A percentile compares a stretch with the other conserved stretches of the same genome.
These are phyloP conservation scores for Radopholus similis DNA, from an alignment of 1,140 invertebrate genomes.

Conservation along the genomic window DNA sequence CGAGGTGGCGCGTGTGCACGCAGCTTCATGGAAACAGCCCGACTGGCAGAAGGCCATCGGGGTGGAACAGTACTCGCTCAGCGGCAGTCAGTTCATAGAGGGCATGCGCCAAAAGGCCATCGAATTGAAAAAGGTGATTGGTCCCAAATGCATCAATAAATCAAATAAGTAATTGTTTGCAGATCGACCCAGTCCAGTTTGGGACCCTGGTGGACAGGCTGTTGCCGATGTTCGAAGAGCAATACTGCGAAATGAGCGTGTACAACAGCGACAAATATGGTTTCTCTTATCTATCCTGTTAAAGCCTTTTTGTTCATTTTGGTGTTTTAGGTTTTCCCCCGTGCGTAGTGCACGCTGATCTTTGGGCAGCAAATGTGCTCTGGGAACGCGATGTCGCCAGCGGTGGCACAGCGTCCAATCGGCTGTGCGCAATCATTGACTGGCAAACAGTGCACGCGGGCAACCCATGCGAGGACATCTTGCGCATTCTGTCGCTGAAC, in stretches of 20 bases:
- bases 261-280: conserved; percentile 32
- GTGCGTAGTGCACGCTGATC: conserved; percentile 36
- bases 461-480: conserved; percentile 39
- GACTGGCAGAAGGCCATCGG: conserved; percentile 6
- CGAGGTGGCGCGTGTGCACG: conserved; percentile 33
- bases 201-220: conserved; percentile 24
- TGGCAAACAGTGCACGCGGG: conserved; percentile 41
- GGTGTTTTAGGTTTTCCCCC: conserved; percentile 26
- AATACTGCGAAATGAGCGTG: neutral
- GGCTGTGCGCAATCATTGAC: conserved; percentile 38
- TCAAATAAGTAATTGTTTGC: conserved; percentile 6
- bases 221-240: conserved; percentile 11
- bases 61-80: neutral
- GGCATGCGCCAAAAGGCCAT: neutral
- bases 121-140: conserved; percentile 20
- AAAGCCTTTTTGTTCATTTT: conserved; percentile 13
- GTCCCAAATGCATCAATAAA: neutral
- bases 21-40: conserved; percentile 31
- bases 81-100: neutral
- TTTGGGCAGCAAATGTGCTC: conserved; percentile 43
- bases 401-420: conserved; percentile 6
- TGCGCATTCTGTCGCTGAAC: conserved; percentile 35
- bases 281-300: conserved; percentile 18
- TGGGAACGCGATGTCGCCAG: conserved; percentile 27
- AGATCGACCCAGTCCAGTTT: conserved; percentile 40